Evolutionary conservation across 2,797 vertebrate species (phyloP), one percentile per base, ranked within the genome.

Genomic region (Sebastes vulpes): DNA sequence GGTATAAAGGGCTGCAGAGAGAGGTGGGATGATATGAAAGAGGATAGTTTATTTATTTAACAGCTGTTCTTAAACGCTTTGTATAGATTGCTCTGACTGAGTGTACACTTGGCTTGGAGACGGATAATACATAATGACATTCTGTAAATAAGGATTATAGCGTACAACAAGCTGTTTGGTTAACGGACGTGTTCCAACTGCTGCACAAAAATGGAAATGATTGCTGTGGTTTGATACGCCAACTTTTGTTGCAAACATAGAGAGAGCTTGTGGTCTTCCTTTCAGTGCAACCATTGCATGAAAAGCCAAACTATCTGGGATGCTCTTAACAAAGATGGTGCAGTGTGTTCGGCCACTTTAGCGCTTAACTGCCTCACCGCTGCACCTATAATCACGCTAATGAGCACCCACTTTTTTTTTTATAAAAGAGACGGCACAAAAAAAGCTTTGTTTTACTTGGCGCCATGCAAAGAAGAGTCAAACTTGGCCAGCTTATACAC

Each of bases 61-160:
- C 46, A 52, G 80, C 64, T 77, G 68, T 16, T 77, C 68, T 73
- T 23, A 18, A 73, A 57, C 0, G 1, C 63, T 77, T 65, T 84
- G 79, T 71, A 25, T 81, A 57, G 29, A 71, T 75, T 58, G 50
- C 1, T 29, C 57, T 23, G 72, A 74, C 52, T 59, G 83, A 83
- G 72, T 67, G 70, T 63, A 50, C 66, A 57, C 61, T 91, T 84
- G 73, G 79, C 73, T 58, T 12, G 35, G 0, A 70, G 72, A 53
- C 48, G 14, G 31, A 52, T 71, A 65, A 77, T 28, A 77, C 52
- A 83, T 81, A 66, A 77, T 50, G 77, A 38, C 76, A 31, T 26
- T 82, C 65, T 80, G 79, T 82, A 89, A 90, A 89, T 79, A 80
- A 57, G 72, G 85, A 83, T 89, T 80, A 83, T 0, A 54, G n/a